Evolutionary conservation across 92 coral and sea anemone genomes (phyloP).

Genomic region (Montipora capitata): DNA sequence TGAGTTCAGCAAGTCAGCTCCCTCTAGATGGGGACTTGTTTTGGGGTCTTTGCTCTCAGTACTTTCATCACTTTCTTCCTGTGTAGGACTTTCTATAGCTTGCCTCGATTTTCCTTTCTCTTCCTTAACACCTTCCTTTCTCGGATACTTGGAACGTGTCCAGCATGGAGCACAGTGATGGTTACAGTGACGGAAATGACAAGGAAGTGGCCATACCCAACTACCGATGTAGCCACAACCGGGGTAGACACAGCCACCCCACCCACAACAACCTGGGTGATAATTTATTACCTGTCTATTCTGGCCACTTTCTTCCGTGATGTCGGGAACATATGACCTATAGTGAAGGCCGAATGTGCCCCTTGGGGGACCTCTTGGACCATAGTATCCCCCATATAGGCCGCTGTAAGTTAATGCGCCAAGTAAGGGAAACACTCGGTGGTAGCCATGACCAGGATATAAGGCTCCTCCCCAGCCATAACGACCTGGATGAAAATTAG

Average conservation of each 20-base stretch:
- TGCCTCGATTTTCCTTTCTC: constrained; percentile 81
- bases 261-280: constrained; percentile 95
- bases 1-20: constrained; percentile 26
- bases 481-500: constrained; percentile 84
- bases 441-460: constrained; percentile 75
- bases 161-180: constrained; percentile 77
- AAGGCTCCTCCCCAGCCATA: constrained; percentile 93
- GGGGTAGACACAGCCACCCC: constrained; percentile 90
- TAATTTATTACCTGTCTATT: constrained; percentile 86
- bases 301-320: constrained; percentile 48
- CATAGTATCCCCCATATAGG: constrained; percentile 56
- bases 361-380: constrained; percentile 43
- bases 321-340: constrained; percentile 33
- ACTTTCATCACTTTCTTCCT: constrained; percentile 12
- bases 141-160: constrained; percentile 70
- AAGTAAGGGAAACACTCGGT: constrained; percentile 67
- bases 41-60: constrained; percentile 16
- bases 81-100: constrained; percentile 76
- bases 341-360: constrained; percentile 49
- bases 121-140: constrained; percentile 49
- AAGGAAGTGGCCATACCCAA: constrained; percentile 53
- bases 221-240: constrained; percentile 86
- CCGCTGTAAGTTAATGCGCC: constrained; percentile 54
- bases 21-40: constrained; percentile 59
- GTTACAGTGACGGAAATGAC: constrained; percentile 16